Evolutionary conservation across 37 sponge, comb jelly and placozoan genomes (phyloP).

Genomic region (Mnemiopsis leidyi): DNA sequence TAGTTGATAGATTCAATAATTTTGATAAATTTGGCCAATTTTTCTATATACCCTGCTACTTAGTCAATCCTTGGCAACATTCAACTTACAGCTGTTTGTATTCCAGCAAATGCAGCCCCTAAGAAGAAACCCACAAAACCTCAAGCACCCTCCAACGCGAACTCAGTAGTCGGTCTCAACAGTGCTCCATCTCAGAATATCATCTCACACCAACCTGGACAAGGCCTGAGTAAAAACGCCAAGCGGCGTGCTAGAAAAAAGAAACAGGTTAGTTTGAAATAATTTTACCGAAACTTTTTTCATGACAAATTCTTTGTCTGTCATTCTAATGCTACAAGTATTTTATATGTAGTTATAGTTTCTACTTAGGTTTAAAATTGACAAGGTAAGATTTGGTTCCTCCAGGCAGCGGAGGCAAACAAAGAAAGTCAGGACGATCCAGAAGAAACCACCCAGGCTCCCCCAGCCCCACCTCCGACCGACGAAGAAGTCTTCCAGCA

Average conservation of each 20-base stretch:
- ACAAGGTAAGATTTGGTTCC: too few species aligned
- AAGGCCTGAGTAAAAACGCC: slow-evolving; percentile 46
- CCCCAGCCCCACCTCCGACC: background rate
- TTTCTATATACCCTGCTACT: too few species aligned
- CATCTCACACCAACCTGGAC: background rate
- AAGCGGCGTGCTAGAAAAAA: slow-evolving; percentile 32
- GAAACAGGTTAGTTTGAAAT: slow-evolving; percentile 28
- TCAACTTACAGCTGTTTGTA: background rate
- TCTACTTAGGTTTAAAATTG: too few species aligned
- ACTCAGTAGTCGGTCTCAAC: background rate
- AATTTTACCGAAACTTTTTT: too few species aligned
- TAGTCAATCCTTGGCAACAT: too few species aligned
- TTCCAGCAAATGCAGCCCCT: background rate
- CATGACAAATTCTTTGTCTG: too few species aligned
- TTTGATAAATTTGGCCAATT: too few species aligned
- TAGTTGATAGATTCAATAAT: background rate
- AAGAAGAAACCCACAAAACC: slow-evolving; percentile 38
- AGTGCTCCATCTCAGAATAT: slow-evolving; percentile 16
- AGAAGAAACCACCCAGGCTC: background rate
- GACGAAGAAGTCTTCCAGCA: slow-evolving; percentile 23
- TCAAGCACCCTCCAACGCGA: background rate
- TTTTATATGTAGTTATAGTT: too few species aligned
- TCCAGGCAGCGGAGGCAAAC: too few species aligned
- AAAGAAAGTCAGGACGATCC: background rate
- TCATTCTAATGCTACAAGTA: too few species aligned